A percentile compares a stretch with the other conserved stretches of the same genome.
Evolutionary conservation across 2,888 invertebrate genomes (phyloP).

Genomic region (Cheiracanthium punctorium): DNA sequence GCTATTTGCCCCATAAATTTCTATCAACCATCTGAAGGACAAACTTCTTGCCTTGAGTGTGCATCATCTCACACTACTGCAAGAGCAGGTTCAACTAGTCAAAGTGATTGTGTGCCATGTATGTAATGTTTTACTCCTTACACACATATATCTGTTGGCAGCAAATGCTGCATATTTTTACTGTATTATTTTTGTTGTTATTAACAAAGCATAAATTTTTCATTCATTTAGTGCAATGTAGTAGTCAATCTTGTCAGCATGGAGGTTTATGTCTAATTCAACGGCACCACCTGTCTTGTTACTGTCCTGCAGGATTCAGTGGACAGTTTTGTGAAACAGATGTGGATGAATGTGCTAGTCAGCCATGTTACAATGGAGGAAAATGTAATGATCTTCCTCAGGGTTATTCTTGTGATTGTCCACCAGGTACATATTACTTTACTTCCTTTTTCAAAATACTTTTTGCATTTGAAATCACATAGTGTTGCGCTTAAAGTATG

Average conservation of each 20-base stretch:
- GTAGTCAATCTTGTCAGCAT: conserved; percentile 91
- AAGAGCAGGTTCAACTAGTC: conserved; percentile 84
- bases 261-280: conserved; percentile 92
- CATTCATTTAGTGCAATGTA: conserved; percentile 83
- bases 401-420: conserved; percentile 93
- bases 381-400: conserved; percentile 93
- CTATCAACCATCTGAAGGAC: conserved; percentile 91
- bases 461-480: not conserved
- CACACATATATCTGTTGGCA: not conserved
- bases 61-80: conserved; percentile 92
- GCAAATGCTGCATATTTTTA: not conserved
- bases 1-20: conserved; percentile 93
- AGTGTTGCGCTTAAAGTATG: not conserved
- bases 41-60: conserved; percentile 91
- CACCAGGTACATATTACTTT: conserved; percentile 80
- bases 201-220: too few relatives aligned
- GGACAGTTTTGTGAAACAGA: conserved; percentile 95
- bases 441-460: too few relatives aligned
- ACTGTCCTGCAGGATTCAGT: conserved; percentile 95
- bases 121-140: conserved; percentile 21
- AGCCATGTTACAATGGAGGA: conserved; percentile 94
- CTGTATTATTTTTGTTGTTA: not conserved
- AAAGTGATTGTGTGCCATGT: conserved; percentile 87
- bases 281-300: conserved; percentile 90
- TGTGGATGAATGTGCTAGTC: conserved; percentile 94